Evolutionary conservation across 2,113 vertebrate genomes (phyloP).

Genomic region (Percina caprodes): DNA sequence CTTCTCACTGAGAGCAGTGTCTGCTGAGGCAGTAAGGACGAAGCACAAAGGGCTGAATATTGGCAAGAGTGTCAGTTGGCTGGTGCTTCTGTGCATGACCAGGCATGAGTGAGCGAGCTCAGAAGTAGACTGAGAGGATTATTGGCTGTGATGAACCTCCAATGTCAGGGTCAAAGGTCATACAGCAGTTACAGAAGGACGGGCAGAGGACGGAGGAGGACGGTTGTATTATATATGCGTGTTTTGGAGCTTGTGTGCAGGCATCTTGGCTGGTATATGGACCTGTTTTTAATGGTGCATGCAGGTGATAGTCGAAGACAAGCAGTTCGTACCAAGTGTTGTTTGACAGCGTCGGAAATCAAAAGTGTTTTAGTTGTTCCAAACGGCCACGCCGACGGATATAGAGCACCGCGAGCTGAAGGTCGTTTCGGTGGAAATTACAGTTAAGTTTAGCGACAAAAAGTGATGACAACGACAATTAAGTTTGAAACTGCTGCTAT

Average conservation of each 20-base stretch:
- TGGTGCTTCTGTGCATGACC: constrained; percentile 69
- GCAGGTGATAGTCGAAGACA: not conserved
- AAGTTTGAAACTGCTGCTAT: too few species aligned
- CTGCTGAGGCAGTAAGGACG: constrained; percentile 14
- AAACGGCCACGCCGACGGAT: not conserved
- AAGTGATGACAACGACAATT: too few species aligned
- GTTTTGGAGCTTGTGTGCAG: not conserved
- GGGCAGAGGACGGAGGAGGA: constrained; percentile 50
- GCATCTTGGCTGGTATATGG: not conserved
- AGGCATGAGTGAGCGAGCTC: constrained; percentile 72
- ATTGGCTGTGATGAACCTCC: constrained; percentile 45
- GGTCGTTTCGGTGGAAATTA: too few species aligned
- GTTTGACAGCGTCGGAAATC: not conserved
- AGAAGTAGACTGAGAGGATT: constrained; percentile 72
- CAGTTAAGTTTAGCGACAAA: too few species aligned
- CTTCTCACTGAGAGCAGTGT: not conserved
- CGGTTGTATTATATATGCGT: not conserved
- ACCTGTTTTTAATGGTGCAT: not conserved
- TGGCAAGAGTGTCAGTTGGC: constrained; percentile 62
- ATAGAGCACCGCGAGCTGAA: too few species aligned
- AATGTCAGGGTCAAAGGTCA: constrained; percentile 67
- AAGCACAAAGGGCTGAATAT: constrained; percentile 16
- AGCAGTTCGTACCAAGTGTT: not conserved
- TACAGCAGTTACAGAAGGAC: constrained; percentile 48
- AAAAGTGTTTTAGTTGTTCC: not conserved